Evolutionary conservation across 2,888 invertebrate genomes (phyloP), one percentile per base, ranked within the genome.

Genomic region (Trissolcus japonicus): DNA sequence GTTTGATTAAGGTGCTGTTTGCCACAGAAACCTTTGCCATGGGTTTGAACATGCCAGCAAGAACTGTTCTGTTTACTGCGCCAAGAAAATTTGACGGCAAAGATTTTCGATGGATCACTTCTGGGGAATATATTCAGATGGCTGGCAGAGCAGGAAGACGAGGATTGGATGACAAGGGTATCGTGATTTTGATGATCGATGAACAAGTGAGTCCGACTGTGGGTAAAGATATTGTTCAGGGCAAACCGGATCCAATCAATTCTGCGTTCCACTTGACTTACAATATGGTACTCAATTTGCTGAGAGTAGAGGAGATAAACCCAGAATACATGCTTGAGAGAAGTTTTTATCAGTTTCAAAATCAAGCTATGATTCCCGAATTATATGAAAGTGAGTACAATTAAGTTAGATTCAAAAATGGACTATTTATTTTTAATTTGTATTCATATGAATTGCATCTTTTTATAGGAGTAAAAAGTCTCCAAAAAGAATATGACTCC

Each of bases 11-110:
- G 92, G 97, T 98, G 0, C 91, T 99, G 0, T 99, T 99, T 90
- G 99, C 99, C 0, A 99, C 99, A 0, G 99, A 99, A 91, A 99
- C 99, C 0, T 99, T 99, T 91, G 98, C 99, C 16, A 99, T 99
- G 99, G 99, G 99, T 0, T 91, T 99, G 6, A 99, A 99, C 91
- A 99, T 99, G 99, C 99, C 99, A 3, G 99, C 99, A 0, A 94
- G 99, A 84, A 99, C 99, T 0, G 99, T 99, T 0, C 91, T 99
- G 0, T 99, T 99, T 85, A 98, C 99, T 0, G 95, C 94, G 53
- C 95, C 96, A 46, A 93, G 97, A 71, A 99, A 99, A 90, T 99
- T 96, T 90, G 99, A 99, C 89, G 99, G 99, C 17, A 96, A 95
- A 88, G 95, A 96, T 86, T 96, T 96, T 85, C 91, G 99, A 89